phyloP scores from a whole-genome alignment of 2,113 vertebrate species.

The Albula goreensis region DNA sequence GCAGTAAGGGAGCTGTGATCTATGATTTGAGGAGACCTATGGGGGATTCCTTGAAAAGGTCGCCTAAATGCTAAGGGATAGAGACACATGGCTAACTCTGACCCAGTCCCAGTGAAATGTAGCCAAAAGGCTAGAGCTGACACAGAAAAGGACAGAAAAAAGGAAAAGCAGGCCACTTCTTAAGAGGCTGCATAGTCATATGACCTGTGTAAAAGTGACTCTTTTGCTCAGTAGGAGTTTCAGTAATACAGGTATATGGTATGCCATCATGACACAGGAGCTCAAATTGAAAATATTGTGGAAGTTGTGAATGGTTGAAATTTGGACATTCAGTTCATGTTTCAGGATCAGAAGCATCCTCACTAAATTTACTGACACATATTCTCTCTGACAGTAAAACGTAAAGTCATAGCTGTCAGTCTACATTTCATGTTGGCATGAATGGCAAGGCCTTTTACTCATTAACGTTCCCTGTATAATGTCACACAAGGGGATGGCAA shows the following conservation, averaged over 20 bases:
- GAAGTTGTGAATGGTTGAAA: not conserved
- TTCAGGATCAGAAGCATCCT: not conserved
- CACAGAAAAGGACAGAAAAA: slow-evolving; percentile 33
- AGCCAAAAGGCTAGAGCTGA: slow-evolving; percentile 28
- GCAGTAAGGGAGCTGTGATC: not conserved
- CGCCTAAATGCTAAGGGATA: slow-evolving; percentile 32
- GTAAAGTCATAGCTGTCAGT: not conserved
- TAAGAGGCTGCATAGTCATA: not conserved
- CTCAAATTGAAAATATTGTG: not conserved
- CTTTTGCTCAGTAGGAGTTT: slow-evolving; percentile 11
- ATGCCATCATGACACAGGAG: not conserved
- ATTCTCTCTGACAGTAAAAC: not conserved
- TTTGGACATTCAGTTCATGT: not conserved
- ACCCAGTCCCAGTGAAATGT: slow-evolving; percentile 32
- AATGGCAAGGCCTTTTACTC: not conserved
- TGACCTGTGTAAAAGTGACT: slow-evolving; percentile 23
- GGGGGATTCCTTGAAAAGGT: slow-evolving; percentile 42
- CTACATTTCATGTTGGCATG: not conserved
- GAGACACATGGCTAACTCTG: slow-evolving; percentile 13
- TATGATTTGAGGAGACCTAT: slow-evolving; percentile 16
- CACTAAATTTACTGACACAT: not conserved
- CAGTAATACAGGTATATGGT: not conserved
- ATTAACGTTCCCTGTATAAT: not conserved
- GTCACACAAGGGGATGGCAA: not conserved
- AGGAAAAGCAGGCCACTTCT: slow-evolving; percentile 32